Evolutionary conservation across 2,797 vertebrate genomes (phyloP), one percentile per base, ranked within the genome.

Genomic region (Amniataba percoides): DNA sequence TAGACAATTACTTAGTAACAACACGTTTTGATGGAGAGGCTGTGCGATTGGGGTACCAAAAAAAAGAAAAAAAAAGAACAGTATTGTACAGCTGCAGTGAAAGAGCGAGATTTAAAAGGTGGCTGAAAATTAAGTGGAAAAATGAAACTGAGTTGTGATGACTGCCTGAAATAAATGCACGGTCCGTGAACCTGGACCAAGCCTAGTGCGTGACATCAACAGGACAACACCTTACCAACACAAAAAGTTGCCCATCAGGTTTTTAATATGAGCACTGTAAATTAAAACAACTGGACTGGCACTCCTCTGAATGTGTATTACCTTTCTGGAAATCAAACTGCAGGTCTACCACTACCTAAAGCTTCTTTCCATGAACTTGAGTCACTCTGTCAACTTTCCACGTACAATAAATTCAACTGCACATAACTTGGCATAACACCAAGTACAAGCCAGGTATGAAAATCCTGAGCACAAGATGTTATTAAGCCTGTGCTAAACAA

Each of bases 391-490:
- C 13, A 40, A 16, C 5, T 34, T 51, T 46, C 18, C 1, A 40
- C 3, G 2, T 49, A 40, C 19, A 9, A 9, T 7, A 3, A 58
- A 19, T 63, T 19, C 3, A n/a, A 31, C 43, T 31, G 55, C 34
- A 59, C 31, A 52, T 23, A 71, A 40, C 8, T 12, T n/a, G 2
- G 3, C 43, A 43, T 4, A 53, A 55, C 15, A 71, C 48, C 67
- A 60, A 70, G 42, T 11, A 34, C 53, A 59, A 42, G 62, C 39
- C 74, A 73, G 60, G 62, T 81, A 85, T 76, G 82, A 83, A 89
- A 91, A 92, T 80, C 86, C 71, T 3, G 39, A 86, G 15, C 87
- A 89, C 49, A 10, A 81, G 84, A 70, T 45, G 69, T 42, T 58
- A n/a, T n/a, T n/a, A n/a, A n/a, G n/a, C n/a, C n/a, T n/a, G n/a